These are phyloP conservation scores for Parascotia fuliginaria DNA, from an alignment of 2,888 invertebrate genomes.

Conservation along the genomic window DNA sequence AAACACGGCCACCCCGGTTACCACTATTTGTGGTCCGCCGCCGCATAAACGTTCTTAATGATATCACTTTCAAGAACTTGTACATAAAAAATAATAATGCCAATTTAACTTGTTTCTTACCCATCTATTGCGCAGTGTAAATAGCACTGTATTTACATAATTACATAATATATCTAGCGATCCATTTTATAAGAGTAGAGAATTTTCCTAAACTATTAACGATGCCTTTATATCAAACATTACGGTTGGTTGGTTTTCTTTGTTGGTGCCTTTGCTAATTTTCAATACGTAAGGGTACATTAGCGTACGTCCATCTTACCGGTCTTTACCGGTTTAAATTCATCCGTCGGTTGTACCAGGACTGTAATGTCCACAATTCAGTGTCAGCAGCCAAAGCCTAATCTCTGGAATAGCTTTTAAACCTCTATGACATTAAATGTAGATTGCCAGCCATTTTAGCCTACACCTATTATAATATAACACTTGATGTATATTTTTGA, in stretches of 20 bases:
- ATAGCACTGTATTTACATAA: conserved; percentile 4
- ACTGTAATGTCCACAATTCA: no score
- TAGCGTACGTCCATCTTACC: no score
- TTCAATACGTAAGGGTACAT: no score
- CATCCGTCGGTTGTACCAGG: no score
- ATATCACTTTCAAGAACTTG: not conserved
- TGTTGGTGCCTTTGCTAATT: not conserved
- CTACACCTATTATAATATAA: no score
- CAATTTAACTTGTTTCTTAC: conserved; percentile 9
- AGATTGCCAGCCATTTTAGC: no score
- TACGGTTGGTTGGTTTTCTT: not conserved
- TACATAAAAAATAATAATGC: conserved; percentile 4
- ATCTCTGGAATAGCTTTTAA: no score
- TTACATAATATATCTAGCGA: not conserved
- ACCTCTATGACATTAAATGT: no score
- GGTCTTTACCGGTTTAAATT: no score
- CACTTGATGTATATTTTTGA: no score
- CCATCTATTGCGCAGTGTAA: conserved; percentile 1
- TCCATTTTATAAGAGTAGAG: not conserved
- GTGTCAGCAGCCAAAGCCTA: no score
- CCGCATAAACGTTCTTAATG: conserved; percentile 1
- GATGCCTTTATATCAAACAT: not conserved
- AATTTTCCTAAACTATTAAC: conserved; percentile 9
- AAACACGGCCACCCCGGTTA: not conserved
- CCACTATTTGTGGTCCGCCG: not conserved